A percentile compares a stretch with the other conserved stretches of the same genome.
phyloP scores from a whole-genome alignment of 2,113 vertebrate genomes.

The Hydrochoerus hydrochaeris region DNA sequence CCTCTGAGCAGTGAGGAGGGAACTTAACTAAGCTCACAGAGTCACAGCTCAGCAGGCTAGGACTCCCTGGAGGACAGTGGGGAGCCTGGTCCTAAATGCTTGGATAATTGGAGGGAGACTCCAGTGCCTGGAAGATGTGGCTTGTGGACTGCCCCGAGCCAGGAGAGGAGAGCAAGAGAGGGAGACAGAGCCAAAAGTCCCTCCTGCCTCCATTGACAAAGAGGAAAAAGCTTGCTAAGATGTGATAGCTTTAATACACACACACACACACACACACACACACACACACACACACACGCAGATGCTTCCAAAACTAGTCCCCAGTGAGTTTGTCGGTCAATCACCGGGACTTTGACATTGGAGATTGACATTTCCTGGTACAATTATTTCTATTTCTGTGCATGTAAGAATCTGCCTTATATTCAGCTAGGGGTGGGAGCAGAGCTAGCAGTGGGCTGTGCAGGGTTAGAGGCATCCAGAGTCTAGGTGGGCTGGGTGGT shows the following conservation, averaged over 20 bases:
- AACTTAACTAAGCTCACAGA: conserved; percentile 52
- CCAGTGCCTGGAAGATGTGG: background rate
- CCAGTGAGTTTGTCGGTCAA: background rate
- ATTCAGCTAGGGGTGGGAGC: background rate
- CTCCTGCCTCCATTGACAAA: background rate
- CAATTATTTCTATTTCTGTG: conserved; percentile 51
- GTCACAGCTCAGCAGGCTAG: conserved; percentile 49
- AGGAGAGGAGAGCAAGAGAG: background rate
- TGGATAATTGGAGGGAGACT: conserved; percentile 24
- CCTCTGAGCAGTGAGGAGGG: background rate
- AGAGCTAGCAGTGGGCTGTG: background rate
- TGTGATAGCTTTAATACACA: background rate
- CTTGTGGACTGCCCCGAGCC: background rate
- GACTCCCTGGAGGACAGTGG: conserved; percentile 51
- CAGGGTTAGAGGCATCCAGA: background rate
- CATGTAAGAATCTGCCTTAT: conserved; percentile 7
- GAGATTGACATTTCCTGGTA: conserved; percentile 32
- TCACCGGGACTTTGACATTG: background rate
- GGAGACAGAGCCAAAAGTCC: background rate
- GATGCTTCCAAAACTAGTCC: background rate
- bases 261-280: too few relatives aligned
- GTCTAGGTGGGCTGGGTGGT: background rate
- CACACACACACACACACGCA: background rate
- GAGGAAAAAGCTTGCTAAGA: background rate
- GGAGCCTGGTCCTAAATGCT: conserved; percentile 43